Percentiles rank a stretch among this genome's conserved stretches.
These are phyloP conservation scores for Patiria pectinifera DNA, from an alignment of 53 echinoderm and acorn worm genomes.

Conservation along the genomic window DNA sequence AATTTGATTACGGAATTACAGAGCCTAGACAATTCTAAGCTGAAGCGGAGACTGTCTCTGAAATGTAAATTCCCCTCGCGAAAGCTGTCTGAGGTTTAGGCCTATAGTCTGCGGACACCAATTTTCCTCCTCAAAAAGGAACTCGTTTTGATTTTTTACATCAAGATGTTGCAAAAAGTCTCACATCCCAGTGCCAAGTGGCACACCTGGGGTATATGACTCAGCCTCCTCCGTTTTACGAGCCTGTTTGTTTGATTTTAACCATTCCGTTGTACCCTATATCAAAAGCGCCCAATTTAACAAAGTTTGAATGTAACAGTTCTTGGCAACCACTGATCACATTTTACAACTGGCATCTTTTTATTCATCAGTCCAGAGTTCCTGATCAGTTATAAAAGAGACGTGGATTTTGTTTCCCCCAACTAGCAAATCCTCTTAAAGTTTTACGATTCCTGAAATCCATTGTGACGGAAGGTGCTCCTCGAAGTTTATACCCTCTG, in stretches of 20 bases:
- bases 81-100: neutral
- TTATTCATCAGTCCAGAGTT: neutral
- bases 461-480: neutral
- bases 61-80: neutral
- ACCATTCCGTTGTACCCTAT: neutral
- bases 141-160: neutral
- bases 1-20: neutral
- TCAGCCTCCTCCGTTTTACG: neutral
- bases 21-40: neutral
- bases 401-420: neutral
- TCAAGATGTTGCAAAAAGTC: neutral
- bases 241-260: slow-evolving; percentile 5
- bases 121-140: neutral
- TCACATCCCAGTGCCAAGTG: neutral
- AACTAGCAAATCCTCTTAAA: neutral
- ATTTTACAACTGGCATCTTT: neutral
- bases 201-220: neutral
- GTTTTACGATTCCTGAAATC: neutral
- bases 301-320: slow-evolving; percentile 10
- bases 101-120: neutral
- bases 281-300: neutral
- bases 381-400: neutral
- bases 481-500: neutral
- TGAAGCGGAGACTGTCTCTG: no score
- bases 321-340: neutral